Percentiles rank a stretch among this genome's conserved stretches.
These are phyloP conservation scores for Nixonia krombeini DNA, from an alignment of 1,140 invertebrate genomes.

Conservation along the genomic window DNA sequence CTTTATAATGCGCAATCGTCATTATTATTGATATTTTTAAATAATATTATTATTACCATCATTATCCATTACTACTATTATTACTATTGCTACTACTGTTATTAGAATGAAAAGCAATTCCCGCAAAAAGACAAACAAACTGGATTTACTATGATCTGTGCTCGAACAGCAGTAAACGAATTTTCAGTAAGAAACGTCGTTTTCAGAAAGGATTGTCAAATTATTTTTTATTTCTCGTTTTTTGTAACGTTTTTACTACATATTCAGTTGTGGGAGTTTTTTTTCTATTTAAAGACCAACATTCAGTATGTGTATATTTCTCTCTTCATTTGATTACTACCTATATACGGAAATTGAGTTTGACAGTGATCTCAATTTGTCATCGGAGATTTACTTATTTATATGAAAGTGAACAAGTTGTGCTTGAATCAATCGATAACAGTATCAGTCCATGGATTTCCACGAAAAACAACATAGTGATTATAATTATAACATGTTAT, in stretches of 20 bases:
- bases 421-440: no score
- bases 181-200: background rate
- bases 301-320: no score
- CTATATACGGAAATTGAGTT: background rate
- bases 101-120: background rate
- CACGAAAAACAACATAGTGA: no score
- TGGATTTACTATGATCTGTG: no score
- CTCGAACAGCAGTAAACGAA: background rate
- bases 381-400: background rate
- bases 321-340: background rate
- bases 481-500: no score
- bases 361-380: constrained; percentile 7
- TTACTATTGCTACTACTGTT: constrained; percentile 5
- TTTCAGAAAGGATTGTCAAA: background rate
- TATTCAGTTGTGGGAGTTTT: no score
- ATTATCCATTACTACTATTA: constrained; percentile 23
- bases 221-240: background rate
- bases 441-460: no score
- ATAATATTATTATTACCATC: constrained; percentile 13
- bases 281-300: no score
- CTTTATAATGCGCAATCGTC: constrained; percentile 30
- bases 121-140: background rate
- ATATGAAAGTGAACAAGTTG: no score
- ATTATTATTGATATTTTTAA: constrained; percentile 18
- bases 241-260: background rate